These are phyloP conservation scores for Octopus bimaculoides DNA, from an alignment of 1,140 invertebrate species.

Conservation along the genomic window DNA sequence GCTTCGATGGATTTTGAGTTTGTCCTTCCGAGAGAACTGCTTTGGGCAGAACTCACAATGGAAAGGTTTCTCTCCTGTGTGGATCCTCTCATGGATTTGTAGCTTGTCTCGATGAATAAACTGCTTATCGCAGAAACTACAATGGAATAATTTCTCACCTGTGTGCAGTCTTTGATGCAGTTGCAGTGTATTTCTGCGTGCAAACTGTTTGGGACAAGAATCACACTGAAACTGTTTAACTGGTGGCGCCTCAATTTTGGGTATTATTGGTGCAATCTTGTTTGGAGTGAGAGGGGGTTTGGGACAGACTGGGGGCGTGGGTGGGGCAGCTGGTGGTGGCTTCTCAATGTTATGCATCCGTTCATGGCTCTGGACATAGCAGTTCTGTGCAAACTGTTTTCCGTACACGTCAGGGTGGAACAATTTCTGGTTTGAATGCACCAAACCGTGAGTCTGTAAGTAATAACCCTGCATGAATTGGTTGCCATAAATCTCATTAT, in stretches of 20 bases:
- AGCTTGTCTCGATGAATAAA: conserved; percentile 67
- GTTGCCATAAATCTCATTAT: conserved; percentile 43
- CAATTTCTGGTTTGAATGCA: conserved; percentile 11
- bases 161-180: conserved; percentile 74
- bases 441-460: conserved; percentile 6
- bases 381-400: conserved; percentile 20
- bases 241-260: conserved; percentile 64
- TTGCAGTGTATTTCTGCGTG: conserved; percentile 76
- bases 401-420: conserved; percentile 12
- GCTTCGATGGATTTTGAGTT: conserved; percentile 16
- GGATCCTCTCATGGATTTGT: conserved; percentile 5
- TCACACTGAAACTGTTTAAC: conserved; percentile 84
- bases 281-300: not conserved
- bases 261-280: not conserved
- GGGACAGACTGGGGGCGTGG: not conserved
- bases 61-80: conserved; percentile 76
- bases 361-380: conserved; percentile 44
- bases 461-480: conserved; percentile 8
- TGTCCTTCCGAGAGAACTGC: conserved; percentile 56
- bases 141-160: conserved; percentile 57
- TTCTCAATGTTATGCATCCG: not conserved
- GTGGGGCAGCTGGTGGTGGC: not conserved
- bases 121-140: conserved; percentile 65
- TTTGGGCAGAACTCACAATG: conserved; percentile 84
- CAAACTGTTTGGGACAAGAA: conserved; percentile 71